phyloP scores from a whole-genome alignment of 2,797 vertebrate species.

The Myiotriccus ornatus region DNA sequence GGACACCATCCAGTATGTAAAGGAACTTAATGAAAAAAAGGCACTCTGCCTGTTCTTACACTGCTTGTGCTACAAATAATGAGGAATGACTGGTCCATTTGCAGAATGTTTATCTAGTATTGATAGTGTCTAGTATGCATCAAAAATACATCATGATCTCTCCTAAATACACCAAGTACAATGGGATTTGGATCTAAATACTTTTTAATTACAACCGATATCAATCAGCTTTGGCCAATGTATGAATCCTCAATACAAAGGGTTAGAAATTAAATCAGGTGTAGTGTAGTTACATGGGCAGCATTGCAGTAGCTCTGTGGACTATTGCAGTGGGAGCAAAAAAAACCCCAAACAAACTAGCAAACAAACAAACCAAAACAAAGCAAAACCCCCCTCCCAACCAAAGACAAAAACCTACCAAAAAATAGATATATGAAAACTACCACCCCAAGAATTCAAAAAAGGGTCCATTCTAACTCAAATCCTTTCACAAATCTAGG shows the following conservation, averaged over 20 bases:
- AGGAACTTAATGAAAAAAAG: neutral
- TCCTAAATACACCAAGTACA: neutral
- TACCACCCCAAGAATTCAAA: neutral
- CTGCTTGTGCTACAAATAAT: neutral
- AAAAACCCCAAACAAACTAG: neutral
- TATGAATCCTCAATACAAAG: neutral
- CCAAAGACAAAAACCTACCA: neutral
- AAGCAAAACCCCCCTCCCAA: neutral
- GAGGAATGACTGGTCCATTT: neutral
- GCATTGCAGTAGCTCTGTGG: neutral
- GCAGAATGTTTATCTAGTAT: neutral
- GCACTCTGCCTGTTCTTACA: neutral
- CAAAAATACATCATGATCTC: neutral
- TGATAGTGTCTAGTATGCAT: neutral
- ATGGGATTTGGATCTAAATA: neutral
- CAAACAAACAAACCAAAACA: neutral
- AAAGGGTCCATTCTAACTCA: neutral
- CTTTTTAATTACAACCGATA: neutral
- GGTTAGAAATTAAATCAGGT: neutral
- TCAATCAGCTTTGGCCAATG: neutral
- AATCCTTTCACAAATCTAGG: neutral
- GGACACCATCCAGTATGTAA: neutral
- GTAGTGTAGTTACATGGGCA: fast-evolving
- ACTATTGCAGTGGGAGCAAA: neutral
- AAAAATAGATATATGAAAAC: fast-evolving